Base-by-base conservation (phyloP, 2,797 vertebrate genomes). In the Pelobates cultripes region DNA sequence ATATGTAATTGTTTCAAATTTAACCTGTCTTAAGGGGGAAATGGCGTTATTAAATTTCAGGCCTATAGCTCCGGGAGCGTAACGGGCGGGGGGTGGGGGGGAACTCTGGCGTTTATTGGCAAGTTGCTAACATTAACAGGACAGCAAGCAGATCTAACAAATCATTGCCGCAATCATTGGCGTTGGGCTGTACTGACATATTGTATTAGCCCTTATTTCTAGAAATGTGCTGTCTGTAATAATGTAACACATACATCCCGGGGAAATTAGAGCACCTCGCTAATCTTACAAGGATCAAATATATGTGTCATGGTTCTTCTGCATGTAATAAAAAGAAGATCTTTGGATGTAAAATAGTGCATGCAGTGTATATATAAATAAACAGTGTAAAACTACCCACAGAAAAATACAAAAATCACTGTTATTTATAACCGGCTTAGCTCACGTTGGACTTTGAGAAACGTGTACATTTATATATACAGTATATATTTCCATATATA, bases 1-100 rank as follows among this genome's bases (percentile, higher is more conserved):
- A 95, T 96, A 93, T 94, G 94, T 95, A 96, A 96, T 96, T 96
- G 95, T 96, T 95, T 96, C 93, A 95, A 94, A 96, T 96, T 94
- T 94, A 95, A 96, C 94, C 94, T 94, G 93, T 94, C 94, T 95
- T 91, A 89, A 88, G 91, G 94, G 94, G 78, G 73, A 75, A 79
- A 86, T 87, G 87, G 86, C 87, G 86, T 90, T 91, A 92, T 91
- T 91, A 91, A 88, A 92, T 92, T 89, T 86, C 80, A 63, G 86
- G 87, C 85, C 86, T 86, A 86, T 90, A 82, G 87, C 86, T 75
- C 86, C 84, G 79, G 86, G 9, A 86, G 87, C 91, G 86, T 5
- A 47, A 10, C 9, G 45, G 5, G 90, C 88, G 85, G 89, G 72
- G 8, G 86, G 85, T 90, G 86, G 87, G 89, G 86, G 89, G 87